phyloP scores from a whole-genome alignment of 2,797 vertebrate species.

The Calcarius lapponicus region DNA sequence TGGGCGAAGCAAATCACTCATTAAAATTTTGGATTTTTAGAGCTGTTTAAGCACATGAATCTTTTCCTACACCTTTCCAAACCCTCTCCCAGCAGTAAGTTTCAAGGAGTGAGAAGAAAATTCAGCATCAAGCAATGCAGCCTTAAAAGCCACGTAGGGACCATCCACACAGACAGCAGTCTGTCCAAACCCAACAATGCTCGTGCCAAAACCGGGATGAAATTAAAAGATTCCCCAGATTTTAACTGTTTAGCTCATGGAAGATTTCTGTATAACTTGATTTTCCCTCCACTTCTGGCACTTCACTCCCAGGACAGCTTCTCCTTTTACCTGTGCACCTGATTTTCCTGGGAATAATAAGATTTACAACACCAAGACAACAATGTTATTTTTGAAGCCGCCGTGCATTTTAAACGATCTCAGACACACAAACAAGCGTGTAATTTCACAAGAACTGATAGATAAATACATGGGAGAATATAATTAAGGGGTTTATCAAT shows the following conservation, averaged over 20 bases:
- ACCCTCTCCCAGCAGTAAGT: not conserved
- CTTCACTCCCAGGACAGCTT: not conserved
- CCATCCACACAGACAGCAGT: not conserved
- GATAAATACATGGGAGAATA: not conserved
- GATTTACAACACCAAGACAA: rapidly evolving
- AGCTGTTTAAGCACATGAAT: rapidly evolving
- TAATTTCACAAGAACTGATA: not conserved
- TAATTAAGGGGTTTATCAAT: not conserved
- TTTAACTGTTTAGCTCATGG: not conserved
- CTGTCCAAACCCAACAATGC: not conserved
- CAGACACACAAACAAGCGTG: not conserved
- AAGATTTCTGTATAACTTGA: not conserved
- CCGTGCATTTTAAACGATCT: rapidly evolving
- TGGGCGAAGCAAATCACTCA: rapidly evolving
- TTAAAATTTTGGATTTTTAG: not conserved
- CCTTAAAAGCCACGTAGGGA: not conserved
- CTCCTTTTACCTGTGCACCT: not conserved
- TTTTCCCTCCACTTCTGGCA: not conserved
- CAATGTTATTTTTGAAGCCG: not conserved
- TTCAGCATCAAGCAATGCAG: not conserved
- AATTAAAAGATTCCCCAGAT: not conserved
- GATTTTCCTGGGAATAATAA: not conserved
- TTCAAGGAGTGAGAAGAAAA: not conserved
- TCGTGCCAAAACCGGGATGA: not conserved
- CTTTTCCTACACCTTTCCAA: not conserved